Conservation (phyloP, 1,140 invertebrate species). For the Cyphomyrmex costatus region DNA sequence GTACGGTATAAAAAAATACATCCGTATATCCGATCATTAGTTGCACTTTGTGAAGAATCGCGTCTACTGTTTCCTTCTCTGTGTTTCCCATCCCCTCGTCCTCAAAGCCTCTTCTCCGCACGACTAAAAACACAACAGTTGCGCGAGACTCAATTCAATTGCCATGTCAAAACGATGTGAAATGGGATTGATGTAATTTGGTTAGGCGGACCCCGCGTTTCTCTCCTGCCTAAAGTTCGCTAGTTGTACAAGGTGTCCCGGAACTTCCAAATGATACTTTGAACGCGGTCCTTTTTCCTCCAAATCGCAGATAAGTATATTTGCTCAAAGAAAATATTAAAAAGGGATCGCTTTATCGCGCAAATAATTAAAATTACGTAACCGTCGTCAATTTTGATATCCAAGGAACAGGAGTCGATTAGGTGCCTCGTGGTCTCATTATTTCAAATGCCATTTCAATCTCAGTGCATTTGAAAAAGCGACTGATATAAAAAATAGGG, state of each 20-base stretch:
- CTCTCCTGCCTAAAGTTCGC: conserved; percentile 54
- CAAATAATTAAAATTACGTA: background rate
- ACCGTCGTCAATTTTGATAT: background rate
- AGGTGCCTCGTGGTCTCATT: background rate
- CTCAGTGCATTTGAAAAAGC: background rate
- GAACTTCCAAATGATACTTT: conserved; percentile 10
- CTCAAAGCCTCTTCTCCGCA: conserved; percentile 48
- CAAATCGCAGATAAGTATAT: background rate
- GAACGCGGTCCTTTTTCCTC: background rate
- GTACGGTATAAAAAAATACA: background rate
- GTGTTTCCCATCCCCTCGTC: conserved; percentile 7
- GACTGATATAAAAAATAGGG: background rate
- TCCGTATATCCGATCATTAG: conserved; percentile 17
- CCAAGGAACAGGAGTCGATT: background rate
- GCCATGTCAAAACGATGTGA: conserved; percentile 86
- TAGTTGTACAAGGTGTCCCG: conserved; percentile 57
- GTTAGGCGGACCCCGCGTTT: conserved; percentile 79
- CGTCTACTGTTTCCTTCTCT: conserved; percentile 16
- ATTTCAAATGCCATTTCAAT: background rate
- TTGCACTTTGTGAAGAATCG: conserved; percentile 29
- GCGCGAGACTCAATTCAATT: conserved; percentile 84
- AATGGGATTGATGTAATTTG: conserved; percentile 87
- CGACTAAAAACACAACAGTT: conserved; percentile 82
- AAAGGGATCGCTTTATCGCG: background rate
- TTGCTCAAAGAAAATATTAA: background rate